These are phyloP conservation scores for Sebastes alutus DNA, from an alignment of 2,797 vertebrate genomes.

Conservation along the genomic window DNA sequence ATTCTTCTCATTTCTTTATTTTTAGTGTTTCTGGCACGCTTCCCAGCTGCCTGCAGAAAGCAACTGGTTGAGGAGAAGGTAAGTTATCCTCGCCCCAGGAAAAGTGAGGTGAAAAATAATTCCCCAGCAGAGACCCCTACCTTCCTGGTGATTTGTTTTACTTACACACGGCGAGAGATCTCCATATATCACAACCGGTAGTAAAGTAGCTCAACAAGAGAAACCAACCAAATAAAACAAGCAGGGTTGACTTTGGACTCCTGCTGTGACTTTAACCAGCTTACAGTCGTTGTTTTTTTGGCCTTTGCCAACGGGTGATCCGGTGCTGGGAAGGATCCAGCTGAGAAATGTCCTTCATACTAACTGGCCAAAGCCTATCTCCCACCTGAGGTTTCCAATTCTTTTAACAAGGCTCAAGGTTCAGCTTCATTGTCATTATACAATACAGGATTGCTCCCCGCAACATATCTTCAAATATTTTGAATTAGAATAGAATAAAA, in stretches of 20 bases:
- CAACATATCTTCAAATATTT: not conserved
- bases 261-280: slow-evolving; percentile 29
- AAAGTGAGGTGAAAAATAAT: slow-evolving; percentile 60
- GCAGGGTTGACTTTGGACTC: slow-evolving; percentile 42
- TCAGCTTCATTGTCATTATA: not conserved
- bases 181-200: slow-evolving; percentile 71
- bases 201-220: slow-evolving; percentile 59
- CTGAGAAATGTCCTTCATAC: slow-evolving; percentile 37
- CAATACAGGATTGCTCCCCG: not conserved
- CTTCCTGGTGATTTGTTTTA: slow-evolving; percentile 66
- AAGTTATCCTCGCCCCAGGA: slow-evolving; percentile 45
- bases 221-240: slow-evolving; percentile 65
- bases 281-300: slow-evolving; percentile 42
- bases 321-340: slow-evolving; percentile 35
- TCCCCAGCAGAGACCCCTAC: slow-evolving; percentile 57
- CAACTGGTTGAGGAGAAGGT: slow-evolving; percentile 32
- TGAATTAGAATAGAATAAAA: not conserved
- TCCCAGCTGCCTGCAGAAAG: slow-evolving; percentile 60
- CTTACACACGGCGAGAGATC: slow-evolving; percentile 47
- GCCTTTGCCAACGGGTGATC: slow-evolving; percentile 37
- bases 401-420: slow-evolving; percentile 34
- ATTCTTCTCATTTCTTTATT: slow-evolving; percentile 76
- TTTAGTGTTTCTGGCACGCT: slow-evolving; percentile 71
- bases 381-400: slow-evolving; percentile 39
- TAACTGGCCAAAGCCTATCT: slow-evolving; percentile 41